Evolutionary conservation across 2,888 invertebrate species (phyloP).

Genomic region (Apamea crenata): DNA sequence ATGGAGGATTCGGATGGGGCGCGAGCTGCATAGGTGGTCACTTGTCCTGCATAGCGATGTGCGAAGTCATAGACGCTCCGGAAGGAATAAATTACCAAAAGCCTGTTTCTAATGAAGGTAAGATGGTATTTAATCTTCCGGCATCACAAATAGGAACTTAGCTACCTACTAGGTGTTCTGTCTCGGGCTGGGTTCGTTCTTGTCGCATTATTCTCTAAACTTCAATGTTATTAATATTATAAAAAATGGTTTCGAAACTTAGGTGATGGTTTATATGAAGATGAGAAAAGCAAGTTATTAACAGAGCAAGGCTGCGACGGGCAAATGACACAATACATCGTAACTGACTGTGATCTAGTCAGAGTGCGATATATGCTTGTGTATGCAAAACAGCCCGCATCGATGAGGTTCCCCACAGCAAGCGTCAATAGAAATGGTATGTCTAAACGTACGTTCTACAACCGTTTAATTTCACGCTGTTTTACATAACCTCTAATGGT

Average conservation of each 20-base stretch:
- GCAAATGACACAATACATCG: constrained; percentile 92
- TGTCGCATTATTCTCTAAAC: constrained; percentile 6
- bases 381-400: constrained; percentile 90
- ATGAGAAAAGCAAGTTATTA: constrained; percentile 75
- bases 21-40: constrained; percentile 94
- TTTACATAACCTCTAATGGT: neutral
- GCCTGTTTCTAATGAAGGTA: constrained; percentile 82
- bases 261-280: constrained; percentile 81
- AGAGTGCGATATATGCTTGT: constrained; percentile 94
- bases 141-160: neutral
- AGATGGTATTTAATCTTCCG: neutral
- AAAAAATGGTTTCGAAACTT: constrained; percentile 14
- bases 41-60: constrained; percentile 94
- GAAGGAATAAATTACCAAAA: constrained; percentile 90
- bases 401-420: constrained; percentile 82
- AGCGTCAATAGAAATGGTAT: constrained; percentile 81
- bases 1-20: constrained; percentile 94
- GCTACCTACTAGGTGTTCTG: neutral
- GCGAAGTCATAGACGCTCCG: constrained; percentile 94
- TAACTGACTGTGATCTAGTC: constrained; percentile 94
- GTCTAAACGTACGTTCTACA: constrained; percentile 12
- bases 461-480: neutral
- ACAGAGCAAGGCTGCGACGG: constrained; percentile 86
- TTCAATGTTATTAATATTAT: neutral
- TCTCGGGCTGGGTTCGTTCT: neutral